Evolutionary conservation across 2,888 invertebrate genomes (phyloP).

Genomic region (Capitulum mitella): DNA sequence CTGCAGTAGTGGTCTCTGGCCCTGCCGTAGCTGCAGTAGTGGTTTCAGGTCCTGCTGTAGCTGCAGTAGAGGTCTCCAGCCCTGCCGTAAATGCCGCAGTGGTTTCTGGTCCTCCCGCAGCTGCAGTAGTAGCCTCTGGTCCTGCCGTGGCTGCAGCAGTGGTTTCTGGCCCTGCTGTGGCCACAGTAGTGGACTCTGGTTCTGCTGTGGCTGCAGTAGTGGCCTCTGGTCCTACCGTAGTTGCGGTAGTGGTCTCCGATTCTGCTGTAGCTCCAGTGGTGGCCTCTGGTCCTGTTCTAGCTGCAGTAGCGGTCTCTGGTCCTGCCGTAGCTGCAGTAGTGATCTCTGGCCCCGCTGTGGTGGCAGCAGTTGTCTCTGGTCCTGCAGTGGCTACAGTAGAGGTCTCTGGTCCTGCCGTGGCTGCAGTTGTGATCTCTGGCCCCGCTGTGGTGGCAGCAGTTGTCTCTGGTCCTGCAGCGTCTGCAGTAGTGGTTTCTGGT

Average conservation of each 20-base stretch:
- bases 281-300: neutral
- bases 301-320: neutral
- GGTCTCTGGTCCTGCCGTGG: neutral
- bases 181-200: neutral
- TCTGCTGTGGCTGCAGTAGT: neutral
- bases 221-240: neutral
- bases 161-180: neutral
- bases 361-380: no score
- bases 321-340: no score
- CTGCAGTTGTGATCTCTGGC: neutral
- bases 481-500: no score
- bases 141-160: neutral
- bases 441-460: no score
- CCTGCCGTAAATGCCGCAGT: neutral
- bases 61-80: neutral
- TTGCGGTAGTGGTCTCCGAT: no score
- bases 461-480: no score
- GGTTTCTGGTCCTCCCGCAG: neutral
- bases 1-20: no score
- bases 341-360: no score
- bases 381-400: neutral
- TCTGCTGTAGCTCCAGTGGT: neutral
- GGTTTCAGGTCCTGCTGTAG: no score
- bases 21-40: no score
- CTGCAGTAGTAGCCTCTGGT: neutral